Evolutionary conservation across 2,113 vertebrate species (phyloP).

Genomic region (Camelus dromedarius): DNA sequence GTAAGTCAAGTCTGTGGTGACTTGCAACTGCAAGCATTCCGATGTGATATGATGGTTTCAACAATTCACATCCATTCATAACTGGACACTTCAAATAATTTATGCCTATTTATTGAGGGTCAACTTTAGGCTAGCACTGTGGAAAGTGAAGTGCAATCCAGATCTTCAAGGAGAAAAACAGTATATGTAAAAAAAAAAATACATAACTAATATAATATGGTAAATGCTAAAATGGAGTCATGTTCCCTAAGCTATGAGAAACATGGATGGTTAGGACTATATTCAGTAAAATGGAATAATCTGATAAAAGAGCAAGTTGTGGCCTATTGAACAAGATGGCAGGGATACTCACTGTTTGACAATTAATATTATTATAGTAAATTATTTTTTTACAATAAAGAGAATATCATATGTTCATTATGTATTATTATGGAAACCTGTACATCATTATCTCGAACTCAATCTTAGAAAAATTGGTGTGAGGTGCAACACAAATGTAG

Average conservation of each 20-base stretch:
- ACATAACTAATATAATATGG: neutral
- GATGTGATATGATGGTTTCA: neutral
- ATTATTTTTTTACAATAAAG: neutral
- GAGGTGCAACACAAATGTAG: neutral
- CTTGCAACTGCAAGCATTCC: neutral
- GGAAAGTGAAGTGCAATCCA: neutral
- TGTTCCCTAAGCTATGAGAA: neutral
- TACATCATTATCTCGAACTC: neutral
- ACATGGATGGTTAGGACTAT: neutral
- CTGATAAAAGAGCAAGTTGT: neutral
- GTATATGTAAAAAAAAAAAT: neutral
- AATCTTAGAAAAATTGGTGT: neutral
- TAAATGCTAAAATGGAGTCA: neutral
- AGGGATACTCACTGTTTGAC: neutral
- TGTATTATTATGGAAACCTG: neutral
- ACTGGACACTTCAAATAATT: neutral
- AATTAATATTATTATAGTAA: neutral
- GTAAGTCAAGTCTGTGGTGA: neutral
- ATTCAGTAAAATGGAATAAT: slow-evolving; percentile 10
- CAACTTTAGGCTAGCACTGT: neutral
- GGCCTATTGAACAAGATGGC: neutral
- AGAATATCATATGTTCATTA: neutral
- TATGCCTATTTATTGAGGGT: neutral
- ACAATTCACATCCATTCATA: neutral
- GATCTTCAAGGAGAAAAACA: neutral